phyloP scores from a whole-genome alignment of 2,888 invertebrate genomes.

The Pseudococcus longispinus region DNA sequence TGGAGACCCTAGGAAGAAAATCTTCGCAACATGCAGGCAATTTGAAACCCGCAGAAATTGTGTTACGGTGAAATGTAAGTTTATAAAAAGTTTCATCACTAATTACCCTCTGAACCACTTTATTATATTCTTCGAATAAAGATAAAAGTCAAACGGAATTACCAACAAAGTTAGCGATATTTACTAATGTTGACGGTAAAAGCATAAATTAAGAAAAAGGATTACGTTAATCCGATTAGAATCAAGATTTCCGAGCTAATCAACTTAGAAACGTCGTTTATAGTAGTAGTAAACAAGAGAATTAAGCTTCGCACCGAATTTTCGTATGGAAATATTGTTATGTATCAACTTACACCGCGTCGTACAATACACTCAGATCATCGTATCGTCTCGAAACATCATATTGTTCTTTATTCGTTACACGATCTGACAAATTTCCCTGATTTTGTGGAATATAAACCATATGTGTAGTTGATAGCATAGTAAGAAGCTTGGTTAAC shows the following conservation, averaged over 20 bases:
- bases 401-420: background rate
- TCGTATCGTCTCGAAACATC: background rate
- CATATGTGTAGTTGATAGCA: background rate
- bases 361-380: background rate
- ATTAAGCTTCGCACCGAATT: conserved; percentile 1
- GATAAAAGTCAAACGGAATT: conserved; percentile 39
- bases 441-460: conserved; percentile 8
- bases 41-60: conserved; percentile 28
- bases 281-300: conserved; percentile 12
- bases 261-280: conserved; percentile 32
- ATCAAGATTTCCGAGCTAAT: conserved; percentile 39
- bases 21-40: background rate
- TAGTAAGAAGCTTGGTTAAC: background rate
- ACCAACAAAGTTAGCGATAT: conserved; percentile 33
- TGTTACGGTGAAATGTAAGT: conserved; percentile 22
- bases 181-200: conserved; percentile 35
- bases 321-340: background rate
- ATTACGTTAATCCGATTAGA: conserved; percentile 35
- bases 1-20: background rate
- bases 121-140: conserved; percentile 42
- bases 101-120: conserved; percentile 40
- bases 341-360: background rate
- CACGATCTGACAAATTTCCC: conserved; percentile 21
- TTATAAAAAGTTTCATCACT: conserved; percentile 15
- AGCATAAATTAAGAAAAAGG: conserved; percentile 42